phyloP scores from a whole-genome alignment of 1,140 invertebrate species.

The Thaumetopoea pityocampa region DNA sequence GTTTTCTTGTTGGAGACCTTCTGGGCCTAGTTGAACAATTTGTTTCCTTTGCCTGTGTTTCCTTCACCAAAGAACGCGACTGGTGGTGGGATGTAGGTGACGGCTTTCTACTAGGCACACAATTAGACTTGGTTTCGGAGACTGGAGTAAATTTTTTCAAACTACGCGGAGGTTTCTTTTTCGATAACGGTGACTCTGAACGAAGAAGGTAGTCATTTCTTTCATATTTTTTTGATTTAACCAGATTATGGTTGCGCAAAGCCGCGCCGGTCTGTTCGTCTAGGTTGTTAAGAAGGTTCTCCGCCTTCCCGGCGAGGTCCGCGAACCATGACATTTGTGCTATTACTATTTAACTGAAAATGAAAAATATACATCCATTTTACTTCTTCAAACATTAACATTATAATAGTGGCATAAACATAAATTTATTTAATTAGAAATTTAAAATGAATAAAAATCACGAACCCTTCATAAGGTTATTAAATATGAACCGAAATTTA shows the following conservation, averaged over 20 bases:
- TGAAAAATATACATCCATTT: neutral
- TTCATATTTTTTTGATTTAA: slow-evolving; percentile 40
- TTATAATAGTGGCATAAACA: neutral
- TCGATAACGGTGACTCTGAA: slow-evolving; percentile 25
- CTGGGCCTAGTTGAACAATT: slow-evolving; percentile 20
- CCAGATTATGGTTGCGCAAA: slow-evolving; percentile 59
- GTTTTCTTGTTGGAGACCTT: slow-evolving; percentile 27
- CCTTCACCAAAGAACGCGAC: slow-evolving; percentile 20
- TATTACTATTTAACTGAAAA: slow-evolving; percentile 9
- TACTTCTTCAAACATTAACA: neutral
- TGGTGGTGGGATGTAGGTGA: slow-evolving; percentile 23
- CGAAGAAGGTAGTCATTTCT: slow-evolving; percentile 28
- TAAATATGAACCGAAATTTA: slow-evolving; percentile 1
- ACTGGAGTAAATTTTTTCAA: slow-evolving; percentile 28
- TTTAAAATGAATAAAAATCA: neutral
- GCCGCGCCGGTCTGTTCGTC: slow-evolving; percentile 89
- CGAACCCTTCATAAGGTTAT: slow-evolving; percentile 10
- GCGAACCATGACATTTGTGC: slow-evolving; percentile 88
- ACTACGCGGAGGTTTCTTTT: slow-evolving; percentile 30
- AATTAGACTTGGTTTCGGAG: slow-evolving; percentile 27
- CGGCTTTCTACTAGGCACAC: slow-evolving; percentile 21
- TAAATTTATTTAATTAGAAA: neutral
- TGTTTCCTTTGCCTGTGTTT: slow-evolving; percentile 19
- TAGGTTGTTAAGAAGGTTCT: slow-evolving; percentile 89
- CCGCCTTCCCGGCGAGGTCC: slow-evolving; percentile 90